Percentiles rank a stretch among this genome's conserved stretches.
Evolutionary conservation across 2,797 vertebrate species (phyloP).

Genomic region (Neosilurus mollespiculum): DNA sequence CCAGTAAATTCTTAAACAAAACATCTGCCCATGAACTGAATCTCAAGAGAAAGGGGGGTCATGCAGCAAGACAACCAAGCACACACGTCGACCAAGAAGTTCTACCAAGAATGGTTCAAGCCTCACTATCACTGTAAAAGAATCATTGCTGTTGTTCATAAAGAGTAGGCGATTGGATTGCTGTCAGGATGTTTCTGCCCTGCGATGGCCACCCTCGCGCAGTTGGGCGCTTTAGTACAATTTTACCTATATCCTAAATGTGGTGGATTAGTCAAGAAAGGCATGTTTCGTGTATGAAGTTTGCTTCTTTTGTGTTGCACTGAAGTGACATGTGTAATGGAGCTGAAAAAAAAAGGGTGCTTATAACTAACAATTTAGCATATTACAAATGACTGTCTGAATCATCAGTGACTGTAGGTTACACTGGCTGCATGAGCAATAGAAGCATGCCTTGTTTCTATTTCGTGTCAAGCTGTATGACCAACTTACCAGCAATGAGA

Average conservation of each 20-base stretch:
- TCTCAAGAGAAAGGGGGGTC: too few species aligned
- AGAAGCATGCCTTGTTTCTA: conserved; percentile 6
- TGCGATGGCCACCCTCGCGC: too few species aligned
- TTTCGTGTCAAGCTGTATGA: neutral
- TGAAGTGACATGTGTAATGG: neutral
- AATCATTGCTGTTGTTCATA: too few species aligned
- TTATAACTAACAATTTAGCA: neutral
- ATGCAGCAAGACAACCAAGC: too few species aligned
- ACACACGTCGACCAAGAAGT: too few species aligned
- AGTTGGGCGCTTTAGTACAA: too few species aligned
- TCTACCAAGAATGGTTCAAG: too few species aligned
- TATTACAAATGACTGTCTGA: neutral
- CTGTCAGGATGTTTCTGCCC: too few species aligned
- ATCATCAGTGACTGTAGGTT: neutral
- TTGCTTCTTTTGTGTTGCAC: neutral
- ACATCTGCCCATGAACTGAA: too few species aligned
- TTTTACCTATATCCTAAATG: neutral
- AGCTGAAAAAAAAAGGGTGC: neutral
- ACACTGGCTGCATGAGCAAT: neutral
- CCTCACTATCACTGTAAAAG: too few species aligned
- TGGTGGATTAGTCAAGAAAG: neutral
- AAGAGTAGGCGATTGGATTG: too few species aligned
- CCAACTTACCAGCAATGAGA: neutral
- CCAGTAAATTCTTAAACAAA: too few species aligned
- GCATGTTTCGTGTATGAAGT: neutral